Conservation (phyloP, 2,797 vertebrate species). For the Sebastes nivosus region DNA sequence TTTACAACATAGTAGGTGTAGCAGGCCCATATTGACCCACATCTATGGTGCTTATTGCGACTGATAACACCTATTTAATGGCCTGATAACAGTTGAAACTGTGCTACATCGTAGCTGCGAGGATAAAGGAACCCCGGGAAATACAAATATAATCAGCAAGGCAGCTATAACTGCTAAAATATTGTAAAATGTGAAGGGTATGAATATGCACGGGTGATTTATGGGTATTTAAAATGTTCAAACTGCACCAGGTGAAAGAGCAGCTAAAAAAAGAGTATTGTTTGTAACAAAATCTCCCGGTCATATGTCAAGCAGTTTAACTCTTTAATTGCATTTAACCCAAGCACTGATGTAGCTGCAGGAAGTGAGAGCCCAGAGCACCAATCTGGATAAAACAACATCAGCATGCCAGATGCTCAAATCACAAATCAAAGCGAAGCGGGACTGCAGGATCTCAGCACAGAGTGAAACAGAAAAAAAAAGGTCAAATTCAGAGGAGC, state of each 20-base stretch:
- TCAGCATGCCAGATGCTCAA: slow-evolving; percentile 32
- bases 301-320: slow-evolving; percentile 19
- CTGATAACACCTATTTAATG: too few relatives aligned
- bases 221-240: not conserved
- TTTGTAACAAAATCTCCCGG: slow-evolving; percentile 1
- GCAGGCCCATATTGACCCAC: too few relatives aligned
- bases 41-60: too few relatives aligned
- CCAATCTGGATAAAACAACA: slow-evolving; percentile 44
- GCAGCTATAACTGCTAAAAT: not conserved
- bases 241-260: not conserved
- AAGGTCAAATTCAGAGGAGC: slow-evolving; percentile 72
- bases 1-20: too few relatives aligned
- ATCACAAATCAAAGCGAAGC: slow-evolving; percentile 65
- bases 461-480: slow-evolving; percentile 48
- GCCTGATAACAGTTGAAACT: too few relatives aligned
- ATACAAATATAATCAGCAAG: not conserved
- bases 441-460: slow-evolving; percentile 47
- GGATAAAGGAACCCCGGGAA: not conserved
- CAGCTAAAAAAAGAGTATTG: not conserved
- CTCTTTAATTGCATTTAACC: slow-evolving; percentile 38
- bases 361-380: slow-evolving; percentile 32
- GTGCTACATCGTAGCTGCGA: not conserved
- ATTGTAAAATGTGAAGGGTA: not conserved
- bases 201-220: not conserved
- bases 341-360: slow-evolving; percentile 15